Percentiles rank a stretch among this genome's conserved stretches.
phyloP scores from a whole-genome alignment of 1,140 invertebrate genomes.

The Bombus haemorrhoidalis region DNA sequence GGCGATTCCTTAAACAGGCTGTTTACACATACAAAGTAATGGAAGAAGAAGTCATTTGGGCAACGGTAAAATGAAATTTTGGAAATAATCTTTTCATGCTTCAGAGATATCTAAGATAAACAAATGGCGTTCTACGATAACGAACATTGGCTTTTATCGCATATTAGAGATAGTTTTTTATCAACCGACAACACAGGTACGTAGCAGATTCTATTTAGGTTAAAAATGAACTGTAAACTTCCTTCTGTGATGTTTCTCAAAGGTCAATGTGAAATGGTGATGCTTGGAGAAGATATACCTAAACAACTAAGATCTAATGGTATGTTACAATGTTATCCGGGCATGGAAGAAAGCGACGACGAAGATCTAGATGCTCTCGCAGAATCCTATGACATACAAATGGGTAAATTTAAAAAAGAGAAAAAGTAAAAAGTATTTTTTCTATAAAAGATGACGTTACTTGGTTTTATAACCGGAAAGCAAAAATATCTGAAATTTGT shows the following conservation, averaged over 20 bases:
- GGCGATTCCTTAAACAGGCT: neutral
- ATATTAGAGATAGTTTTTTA: slow-evolving; percentile 96
- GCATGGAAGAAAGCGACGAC: slow-evolving; percentile 90
- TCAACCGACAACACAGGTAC: slow-evolving; percentile 96
- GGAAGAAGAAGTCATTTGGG: neutral
- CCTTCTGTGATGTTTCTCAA: slow-evolving; percentile 38
- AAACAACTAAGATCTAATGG: slow-evolving; percentile 83
- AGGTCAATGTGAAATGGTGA: slow-evolving; percentile 90
- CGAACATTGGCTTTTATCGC: slow-evolving; percentile 94
- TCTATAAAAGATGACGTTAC: neutral
- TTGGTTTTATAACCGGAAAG: neutral
- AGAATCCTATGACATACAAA: slow-evolving; percentile 88
- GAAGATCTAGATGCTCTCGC: slow-evolving; percentile 86
- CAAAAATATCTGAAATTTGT: slow-evolving; percentile 6
- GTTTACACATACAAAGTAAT: neutral
- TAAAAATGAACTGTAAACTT: slow-evolving; percentile 25
- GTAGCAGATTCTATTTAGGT: slow-evolving; percentile 11
- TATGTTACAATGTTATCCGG: slow-evolving; percentile 88
- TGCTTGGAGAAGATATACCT: slow-evolving; percentile 89
- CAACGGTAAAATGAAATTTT: neutral
- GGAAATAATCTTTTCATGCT: neutral
- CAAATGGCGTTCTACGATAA: slow-evolving; percentile 96
- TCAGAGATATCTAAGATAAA: neutral
- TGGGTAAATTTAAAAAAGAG: slow-evolving; percentile 81
- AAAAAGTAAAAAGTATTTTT: neutral